A percentile compares a stretch with the other conserved stretches of the same genome.
Conservation (phyloP, 2,113 vertebrate species). For the Ptilorrhoa leucosticta region DNA sequence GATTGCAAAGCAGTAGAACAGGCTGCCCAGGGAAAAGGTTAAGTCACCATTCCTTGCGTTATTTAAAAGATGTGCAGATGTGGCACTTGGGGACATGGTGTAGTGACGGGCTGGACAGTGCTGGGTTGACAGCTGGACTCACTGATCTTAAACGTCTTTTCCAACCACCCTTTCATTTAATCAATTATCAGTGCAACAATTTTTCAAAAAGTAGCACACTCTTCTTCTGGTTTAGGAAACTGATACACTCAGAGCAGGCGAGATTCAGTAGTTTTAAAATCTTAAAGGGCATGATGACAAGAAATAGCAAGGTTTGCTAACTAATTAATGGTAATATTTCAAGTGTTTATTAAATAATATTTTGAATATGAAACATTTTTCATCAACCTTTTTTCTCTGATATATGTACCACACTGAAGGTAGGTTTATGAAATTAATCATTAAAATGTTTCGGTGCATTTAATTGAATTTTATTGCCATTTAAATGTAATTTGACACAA, state of each 20-base stretch:
- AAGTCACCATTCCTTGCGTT: no score
- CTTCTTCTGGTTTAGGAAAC: neutral
- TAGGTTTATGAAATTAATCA: slow-evolving; percentile 8
- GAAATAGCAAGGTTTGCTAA: neutral
- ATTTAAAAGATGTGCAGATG: neutral
- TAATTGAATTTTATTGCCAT: slow-evolving; percentile 51
- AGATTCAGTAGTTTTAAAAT: neutral
- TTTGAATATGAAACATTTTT: neutral
- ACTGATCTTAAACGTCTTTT: neutral
- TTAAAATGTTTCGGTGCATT: slow-evolving; percentile 10
- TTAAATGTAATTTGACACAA: slow-evolving; percentile 41
- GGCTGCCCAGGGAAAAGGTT: neutral
- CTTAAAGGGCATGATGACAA: neutral
- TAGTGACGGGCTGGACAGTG: neutral
- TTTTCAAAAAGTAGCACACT: neutral
- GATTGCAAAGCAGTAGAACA: neutral
- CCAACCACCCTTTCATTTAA: neutral
- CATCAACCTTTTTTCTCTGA: neutral
- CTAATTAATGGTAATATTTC: neutral
- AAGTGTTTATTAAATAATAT: neutral
- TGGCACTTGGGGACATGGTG: neutral
- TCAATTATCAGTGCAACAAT: neutral
- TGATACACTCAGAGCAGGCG: neutral
- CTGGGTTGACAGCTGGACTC: neutral
- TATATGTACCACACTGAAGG: neutral